Evolutionary conservation across 2,888 invertebrate species (phyloP).

Genomic region (Sphecodes monilicornis): DNA sequence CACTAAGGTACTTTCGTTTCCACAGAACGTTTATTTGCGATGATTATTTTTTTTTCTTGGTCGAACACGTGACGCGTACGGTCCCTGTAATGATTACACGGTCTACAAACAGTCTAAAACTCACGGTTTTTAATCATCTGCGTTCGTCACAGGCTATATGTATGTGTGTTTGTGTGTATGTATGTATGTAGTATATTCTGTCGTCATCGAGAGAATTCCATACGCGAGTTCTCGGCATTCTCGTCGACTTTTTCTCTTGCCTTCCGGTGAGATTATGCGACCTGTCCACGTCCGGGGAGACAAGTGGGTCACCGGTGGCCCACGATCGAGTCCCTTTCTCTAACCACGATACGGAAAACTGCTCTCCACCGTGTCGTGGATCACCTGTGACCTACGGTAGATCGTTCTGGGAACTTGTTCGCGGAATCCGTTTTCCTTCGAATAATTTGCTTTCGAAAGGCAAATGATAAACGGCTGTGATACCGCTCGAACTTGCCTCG

Average conservation of each 20-base stretch:
- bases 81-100: constrained; percentile 30
- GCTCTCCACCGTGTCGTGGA: not conserved
- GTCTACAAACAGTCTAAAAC: not conserved
- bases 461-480: not conserved
- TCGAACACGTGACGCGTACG: constrained; percentile 66
- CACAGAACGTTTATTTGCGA: constrained; percentile 79
- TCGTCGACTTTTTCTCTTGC: not conserved
- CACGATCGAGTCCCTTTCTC: constrained; percentile 10
- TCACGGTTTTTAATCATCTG: not conserved
- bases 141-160: constrained; percentile 15
- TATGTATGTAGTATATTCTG: not conserved
- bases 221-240: not conserved
- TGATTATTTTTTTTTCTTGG: constrained; percentile 68
- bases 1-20: constrained; percentile 81
- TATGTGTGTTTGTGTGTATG: no score
- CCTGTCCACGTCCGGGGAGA: not conserved
- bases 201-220: not conserved
- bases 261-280: constrained; percentile 1
- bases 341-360: not conserved
- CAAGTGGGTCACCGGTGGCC: constrained; percentile 5
- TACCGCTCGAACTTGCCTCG: not conserved
- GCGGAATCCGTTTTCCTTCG: not conserved
- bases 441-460: not conserved
- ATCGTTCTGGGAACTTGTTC: not conserved
- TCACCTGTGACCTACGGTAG: not conserved